phyloP scores from a whole-genome alignment of 1,140 invertebrate genomes.

The Eubasilissa regina region DNA sequence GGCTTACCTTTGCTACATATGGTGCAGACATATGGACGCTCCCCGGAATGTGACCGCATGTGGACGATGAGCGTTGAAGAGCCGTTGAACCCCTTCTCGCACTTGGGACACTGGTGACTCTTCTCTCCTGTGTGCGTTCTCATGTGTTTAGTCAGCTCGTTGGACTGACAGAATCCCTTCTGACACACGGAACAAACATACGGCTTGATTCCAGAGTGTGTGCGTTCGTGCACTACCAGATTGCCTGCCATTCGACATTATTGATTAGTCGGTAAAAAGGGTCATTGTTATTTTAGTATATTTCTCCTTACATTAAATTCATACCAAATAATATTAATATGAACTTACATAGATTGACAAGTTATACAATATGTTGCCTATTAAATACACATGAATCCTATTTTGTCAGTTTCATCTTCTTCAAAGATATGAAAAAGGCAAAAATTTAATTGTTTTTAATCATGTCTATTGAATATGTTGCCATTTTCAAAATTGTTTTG shows the following conservation, averaged over 20 bases:
- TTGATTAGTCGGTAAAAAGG: too few species aligned
- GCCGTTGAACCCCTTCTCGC: conserved; percentile 55
- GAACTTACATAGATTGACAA: too few species aligned
- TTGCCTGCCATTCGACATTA: conserved; percentile 67
- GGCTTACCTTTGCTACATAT: conserved; percentile 51
- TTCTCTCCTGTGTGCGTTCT: conserved; percentile 51
- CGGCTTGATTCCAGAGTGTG: conserved; percentile 75
- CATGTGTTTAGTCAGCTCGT: conserved; percentile 57
- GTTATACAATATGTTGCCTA: too few species aligned
- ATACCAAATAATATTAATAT: too few species aligned
- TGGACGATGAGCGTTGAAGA: conserved; percentile 56
- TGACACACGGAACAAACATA: conserved; percentile 73
- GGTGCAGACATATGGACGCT: conserved; percentile 50
- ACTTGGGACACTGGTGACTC: conserved; percentile 53
- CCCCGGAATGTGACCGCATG: conserved; percentile 53
- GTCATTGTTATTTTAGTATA: too few species aligned
- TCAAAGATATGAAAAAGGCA: too few species aligned
- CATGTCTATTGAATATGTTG: too few species aligned
- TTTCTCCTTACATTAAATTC: too few species aligned
- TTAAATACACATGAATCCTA: too few species aligned
- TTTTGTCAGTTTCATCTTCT: too few species aligned
- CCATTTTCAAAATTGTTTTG: too few species aligned
- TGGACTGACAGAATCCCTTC: conserved; percentile 75
- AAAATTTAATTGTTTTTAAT: too few species aligned
- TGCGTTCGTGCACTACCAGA: conserved; percentile 70